A percentile compares a stretch with the other conserved stretches of the same genome.
Evolutionary conservation across 2,797 vertebrate species (phyloP).

Genomic region (Pipistrellus nathusii): DNA sequence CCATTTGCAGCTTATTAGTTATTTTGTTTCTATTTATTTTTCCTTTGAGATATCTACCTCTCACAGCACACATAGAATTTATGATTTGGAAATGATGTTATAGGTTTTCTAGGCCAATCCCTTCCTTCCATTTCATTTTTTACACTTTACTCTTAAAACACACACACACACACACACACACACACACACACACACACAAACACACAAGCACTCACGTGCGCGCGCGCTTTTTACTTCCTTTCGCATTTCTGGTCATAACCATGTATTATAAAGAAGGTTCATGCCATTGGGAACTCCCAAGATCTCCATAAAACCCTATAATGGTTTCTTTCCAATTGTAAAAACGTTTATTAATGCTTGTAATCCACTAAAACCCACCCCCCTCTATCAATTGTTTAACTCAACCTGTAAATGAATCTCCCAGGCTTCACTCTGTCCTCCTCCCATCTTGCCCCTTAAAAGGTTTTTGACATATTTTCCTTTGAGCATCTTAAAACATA

Average conservation of each 20-base stretch:
- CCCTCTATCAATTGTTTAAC: neutral
- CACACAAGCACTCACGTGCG: no score
- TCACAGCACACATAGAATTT: neutral
- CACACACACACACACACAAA: neutral
- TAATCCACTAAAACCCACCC: neutral
- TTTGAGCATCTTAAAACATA: neutral
- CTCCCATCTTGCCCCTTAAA: neutral
- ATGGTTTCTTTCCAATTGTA: slow-evolving; percentile 28
- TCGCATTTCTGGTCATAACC: neutral
- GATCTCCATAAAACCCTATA: neutral
- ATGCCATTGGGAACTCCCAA: neutral
- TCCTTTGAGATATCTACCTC: neutral
- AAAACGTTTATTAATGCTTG: neutral
- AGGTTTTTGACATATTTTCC: neutral
- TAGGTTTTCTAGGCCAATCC: neutral
- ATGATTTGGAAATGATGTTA: neutral
- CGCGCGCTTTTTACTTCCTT: neutral
- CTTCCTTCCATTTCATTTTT: neutral
- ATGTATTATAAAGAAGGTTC: neutral
- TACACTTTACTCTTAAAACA: neutral
- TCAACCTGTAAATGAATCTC: neutral
- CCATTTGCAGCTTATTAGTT: neutral
- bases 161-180: neutral
- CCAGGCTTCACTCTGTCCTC: neutral
- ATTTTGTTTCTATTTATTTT: neutral